Base-by-base conservation (phyloP, 2,888 invertebrate species). In the Trichogramma evanescens region DNA sequence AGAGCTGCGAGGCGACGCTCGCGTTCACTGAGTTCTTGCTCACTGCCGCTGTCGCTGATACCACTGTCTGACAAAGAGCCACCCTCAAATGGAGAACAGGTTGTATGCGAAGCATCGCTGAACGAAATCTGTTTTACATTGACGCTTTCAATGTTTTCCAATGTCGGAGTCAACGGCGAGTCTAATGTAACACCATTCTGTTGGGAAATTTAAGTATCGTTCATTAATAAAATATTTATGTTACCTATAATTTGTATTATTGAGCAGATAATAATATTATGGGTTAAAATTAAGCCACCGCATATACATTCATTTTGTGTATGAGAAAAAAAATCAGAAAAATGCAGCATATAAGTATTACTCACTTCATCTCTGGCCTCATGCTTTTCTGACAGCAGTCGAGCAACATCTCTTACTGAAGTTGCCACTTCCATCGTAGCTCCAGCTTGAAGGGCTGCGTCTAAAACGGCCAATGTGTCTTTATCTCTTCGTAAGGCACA, bases 1-100 rank as follows among this genome's bases (percentile, higher is more conserved):
- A 89, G 80, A 1, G 86, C 86, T n/a, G 84, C 81, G 46, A 89
- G 79, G 2, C 88, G 81, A 44, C 85, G 81, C 65, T 89, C 89
- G 45, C 89, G 82, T 59, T 87, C 85, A 66, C 83, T 83, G 56
- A 77, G 80, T 78, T 77, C 88, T 65, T 87, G 87, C 80, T 80
- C 83, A 72, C 82, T 88, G 70, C 89, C 89, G 62, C 88, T 88
- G 74, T 89, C 89, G 6, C 88, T 89, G 68, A 89, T 89, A n/a
- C 89, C 89, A 42, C 88, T 88, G 80, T 89, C 89, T 0, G 89
- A 89, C 62, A 87, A 78, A n/a, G 88, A 88, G 63, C 87, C 87
- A 69, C 84, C 84, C 59, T 78, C 81, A 7, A 59, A 50, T 4
- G 48, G 48, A 7, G 52, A 38, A 10, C 41, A 9, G n/a, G 48